Conservation (phyloP, 1,140 invertebrate genomes). For the Atopsyche davidsoni region DNA sequence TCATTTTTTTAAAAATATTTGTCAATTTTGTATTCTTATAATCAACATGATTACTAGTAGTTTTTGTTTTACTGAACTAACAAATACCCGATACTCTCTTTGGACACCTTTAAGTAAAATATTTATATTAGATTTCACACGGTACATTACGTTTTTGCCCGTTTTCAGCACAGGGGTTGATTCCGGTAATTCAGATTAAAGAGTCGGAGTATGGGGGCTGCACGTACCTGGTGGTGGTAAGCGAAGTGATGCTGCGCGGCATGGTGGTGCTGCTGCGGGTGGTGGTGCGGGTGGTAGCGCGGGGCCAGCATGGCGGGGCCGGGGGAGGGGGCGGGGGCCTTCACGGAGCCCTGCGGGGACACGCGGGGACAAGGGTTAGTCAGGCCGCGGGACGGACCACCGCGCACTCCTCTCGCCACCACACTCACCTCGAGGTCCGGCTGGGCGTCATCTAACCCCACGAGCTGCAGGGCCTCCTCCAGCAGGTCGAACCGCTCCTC, state of each 20-base stretch:
- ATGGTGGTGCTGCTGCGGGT: constrained; percentile 46
- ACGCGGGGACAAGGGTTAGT: no score
- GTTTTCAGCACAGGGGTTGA: no score
- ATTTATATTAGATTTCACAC: no score
- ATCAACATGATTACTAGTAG: no score
- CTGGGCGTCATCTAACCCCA: constrained; percentile 61
- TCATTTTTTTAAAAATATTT: no score
- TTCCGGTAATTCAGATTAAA: no score
- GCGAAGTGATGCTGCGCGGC: constrained; percentile 20
- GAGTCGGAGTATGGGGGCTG: constrained; percentile 3
- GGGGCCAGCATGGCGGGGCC: constrained; percentile 57
- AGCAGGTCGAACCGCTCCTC: constrained; percentile 53
- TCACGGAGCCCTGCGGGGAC: constrained; percentile 15
- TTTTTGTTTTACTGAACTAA: no score
- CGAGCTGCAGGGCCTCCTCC: constrained; percentile 65
- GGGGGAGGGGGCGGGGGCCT: constrained; percentile 32
- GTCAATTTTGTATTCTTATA: no score
- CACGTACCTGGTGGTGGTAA: constrained; percentile 28
- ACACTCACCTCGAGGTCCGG: constrained; percentile 40
- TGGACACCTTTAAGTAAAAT: no score
- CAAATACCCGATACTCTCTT: no score
- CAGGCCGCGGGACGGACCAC: neutral
- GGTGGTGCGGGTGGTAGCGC: constrained; percentile 54
- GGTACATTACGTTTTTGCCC: no score
- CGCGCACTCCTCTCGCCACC: no score